phyloP scores from a whole-genome alignment of 2,888 invertebrate genomes.

The Achlya flavicornis region DNA sequence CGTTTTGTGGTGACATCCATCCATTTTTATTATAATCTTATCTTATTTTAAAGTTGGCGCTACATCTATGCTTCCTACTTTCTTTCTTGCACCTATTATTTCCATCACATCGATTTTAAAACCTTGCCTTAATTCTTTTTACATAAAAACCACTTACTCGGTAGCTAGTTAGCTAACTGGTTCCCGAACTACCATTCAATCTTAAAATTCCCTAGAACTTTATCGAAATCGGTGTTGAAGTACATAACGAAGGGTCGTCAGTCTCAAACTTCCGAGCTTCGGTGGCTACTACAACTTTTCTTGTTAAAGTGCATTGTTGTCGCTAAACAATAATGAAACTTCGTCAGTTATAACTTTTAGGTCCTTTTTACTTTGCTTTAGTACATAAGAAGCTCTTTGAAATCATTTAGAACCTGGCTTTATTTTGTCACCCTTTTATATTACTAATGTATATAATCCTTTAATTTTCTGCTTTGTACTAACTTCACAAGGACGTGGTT shows the following conservation, averaged over 20 bases:
- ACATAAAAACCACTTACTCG: neutral
- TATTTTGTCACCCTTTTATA: neutral
- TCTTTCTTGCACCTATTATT: no score
- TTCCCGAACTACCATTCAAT: neutral
- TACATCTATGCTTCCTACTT: no score
- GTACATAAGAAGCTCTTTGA: neutral
- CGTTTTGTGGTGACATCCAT: no score
- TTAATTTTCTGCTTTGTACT: neutral
- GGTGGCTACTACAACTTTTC: slow-evolving; percentile 33
- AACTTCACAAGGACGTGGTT: no score
- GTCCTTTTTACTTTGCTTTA: neutral
- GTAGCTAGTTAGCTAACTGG: neutral
- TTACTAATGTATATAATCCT: neutral
- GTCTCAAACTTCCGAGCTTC: neutral
- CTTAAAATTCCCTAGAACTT: neutral
- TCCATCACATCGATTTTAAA: no score
- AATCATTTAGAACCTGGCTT: neutral
- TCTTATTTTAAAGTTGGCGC: no score
- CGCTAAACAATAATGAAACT: slow-evolving; percentile 15
- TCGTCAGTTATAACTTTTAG: neutral
- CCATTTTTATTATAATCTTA: no score
- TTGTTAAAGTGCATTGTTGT: slow-evolving; percentile 33
- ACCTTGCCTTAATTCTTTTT: neutral
- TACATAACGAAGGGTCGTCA: neutral
- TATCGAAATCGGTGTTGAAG: slow-evolving; percentile 3